Conservation (phyloP, 2,113 vertebrate genomes). For the Sorex fumeus region DNA sequence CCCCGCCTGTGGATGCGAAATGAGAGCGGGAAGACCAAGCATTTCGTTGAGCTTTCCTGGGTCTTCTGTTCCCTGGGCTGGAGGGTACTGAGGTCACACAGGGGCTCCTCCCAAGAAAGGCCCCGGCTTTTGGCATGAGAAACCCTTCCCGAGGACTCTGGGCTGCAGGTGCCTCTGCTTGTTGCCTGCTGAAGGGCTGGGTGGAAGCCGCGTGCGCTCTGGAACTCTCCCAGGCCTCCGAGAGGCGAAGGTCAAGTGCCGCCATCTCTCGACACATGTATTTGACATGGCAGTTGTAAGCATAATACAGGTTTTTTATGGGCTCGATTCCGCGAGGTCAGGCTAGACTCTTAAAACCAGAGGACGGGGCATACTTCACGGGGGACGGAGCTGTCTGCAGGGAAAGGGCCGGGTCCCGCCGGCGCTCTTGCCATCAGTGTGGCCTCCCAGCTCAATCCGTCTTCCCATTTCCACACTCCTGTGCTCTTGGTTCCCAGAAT, state of each 20-base stretch:
- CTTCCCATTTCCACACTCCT: neutral
- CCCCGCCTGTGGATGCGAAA: neutral
- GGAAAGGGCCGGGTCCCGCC: neutral
- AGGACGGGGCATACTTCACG: neutral
- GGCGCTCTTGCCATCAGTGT: neutral
- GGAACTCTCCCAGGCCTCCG: neutral
- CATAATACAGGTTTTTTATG: neutral
- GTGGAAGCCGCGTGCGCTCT: neutral
- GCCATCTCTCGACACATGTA: neutral
- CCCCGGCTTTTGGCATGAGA: neutral
- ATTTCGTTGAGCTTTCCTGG: neutral
- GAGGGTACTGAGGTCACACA: neutral
- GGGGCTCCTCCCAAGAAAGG: neutral
- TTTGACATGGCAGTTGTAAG: neutral
- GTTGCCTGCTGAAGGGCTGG: neutral
- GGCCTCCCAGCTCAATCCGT: neutral
- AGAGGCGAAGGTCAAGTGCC: constrained; percentile 58
- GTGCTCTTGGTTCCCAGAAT: neutral
- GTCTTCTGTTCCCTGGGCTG: neutral
- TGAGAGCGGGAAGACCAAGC: neutral
- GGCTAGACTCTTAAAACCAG: neutral
- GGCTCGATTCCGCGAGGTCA: neutral
- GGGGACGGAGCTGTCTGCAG: neutral
- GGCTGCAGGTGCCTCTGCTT: neutral
- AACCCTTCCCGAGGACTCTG: neutral